A percentile compares a stretch with the other conserved stretches of the same genome.
Conservation (phyloP, 1,140 invertebrate genomes). For the Battus philenor region DNA sequence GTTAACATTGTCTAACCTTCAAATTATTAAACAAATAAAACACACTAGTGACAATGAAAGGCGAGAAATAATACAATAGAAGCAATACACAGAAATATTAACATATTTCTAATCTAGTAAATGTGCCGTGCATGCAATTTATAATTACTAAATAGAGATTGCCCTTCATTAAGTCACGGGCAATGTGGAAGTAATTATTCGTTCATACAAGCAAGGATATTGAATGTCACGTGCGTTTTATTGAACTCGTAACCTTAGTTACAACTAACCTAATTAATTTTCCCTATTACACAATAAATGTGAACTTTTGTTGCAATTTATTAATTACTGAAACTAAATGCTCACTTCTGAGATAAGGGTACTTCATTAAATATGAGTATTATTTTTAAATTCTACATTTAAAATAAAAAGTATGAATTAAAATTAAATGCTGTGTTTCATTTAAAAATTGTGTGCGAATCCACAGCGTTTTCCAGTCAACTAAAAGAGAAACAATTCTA, state of each 20-base stretch:
- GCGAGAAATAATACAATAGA: too few species aligned
- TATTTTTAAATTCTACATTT: not conserved
- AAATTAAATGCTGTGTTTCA: too few species aligned
- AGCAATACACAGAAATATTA: conserved; percentile 3
- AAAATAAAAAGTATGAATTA: too few species aligned
- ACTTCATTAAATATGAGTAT: not conserved
- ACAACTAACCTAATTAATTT: conserved; percentile 15
- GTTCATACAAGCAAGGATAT: not conserved
- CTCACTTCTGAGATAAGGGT: not conserved
- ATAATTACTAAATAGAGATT: not conserved
- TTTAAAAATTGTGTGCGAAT: too few species aligned
- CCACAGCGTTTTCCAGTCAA: not conserved
- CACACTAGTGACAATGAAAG: too few species aligned
- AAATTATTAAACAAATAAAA: too few species aligned
- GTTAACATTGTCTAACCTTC: too few species aligned
- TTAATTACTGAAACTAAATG: conserved; percentile 2
- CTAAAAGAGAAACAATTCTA: too few species aligned
- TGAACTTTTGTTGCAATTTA: not conserved
- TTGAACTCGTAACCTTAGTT: not conserved
- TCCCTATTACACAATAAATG: conserved; percentile 2
- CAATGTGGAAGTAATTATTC: not conserved
- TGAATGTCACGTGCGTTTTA: not conserved
- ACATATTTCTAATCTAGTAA: conserved; percentile 10
- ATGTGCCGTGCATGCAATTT: conserved; percentile 1
- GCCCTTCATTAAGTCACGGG: not conserved